Evolutionary conservation across 2,888 invertebrate genomes (phyloP).

Genomic region (Nematopogon swammerdamellus): DNA sequence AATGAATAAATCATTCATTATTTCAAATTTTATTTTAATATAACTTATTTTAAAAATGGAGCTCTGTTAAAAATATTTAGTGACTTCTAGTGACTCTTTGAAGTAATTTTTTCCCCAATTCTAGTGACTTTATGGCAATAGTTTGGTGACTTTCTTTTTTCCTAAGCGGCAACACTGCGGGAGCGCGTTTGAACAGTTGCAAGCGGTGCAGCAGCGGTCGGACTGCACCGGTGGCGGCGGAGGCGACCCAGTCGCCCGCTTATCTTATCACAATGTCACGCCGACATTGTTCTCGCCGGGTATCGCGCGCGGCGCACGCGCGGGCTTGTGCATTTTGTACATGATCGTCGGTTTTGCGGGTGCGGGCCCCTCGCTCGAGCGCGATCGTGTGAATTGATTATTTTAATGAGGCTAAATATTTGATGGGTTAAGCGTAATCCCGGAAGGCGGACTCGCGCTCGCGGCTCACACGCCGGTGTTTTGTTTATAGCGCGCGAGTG

Average conservation of each 20-base stretch:
- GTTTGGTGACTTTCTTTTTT: too few species aligned
- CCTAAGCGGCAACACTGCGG: too few species aligned
- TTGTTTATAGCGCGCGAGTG: too few species aligned
- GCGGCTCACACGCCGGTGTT: too few species aligned
- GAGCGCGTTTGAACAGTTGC: not conserved
- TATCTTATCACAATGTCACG: not conserved
- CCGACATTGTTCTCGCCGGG: not conserved
- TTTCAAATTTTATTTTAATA: too few species aligned
- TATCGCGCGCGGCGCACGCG: not conserved
- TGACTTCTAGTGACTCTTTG: too few species aligned
- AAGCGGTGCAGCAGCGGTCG: not conserved
- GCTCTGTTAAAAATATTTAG: too few species aligned
- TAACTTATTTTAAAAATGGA: too few species aligned
- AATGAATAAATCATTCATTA: too few species aligned
- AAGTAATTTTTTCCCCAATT: too few species aligned
- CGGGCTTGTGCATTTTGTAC: not conserved
- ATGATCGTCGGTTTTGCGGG: not conserved
- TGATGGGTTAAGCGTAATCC: not conserved
- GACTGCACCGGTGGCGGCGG: too few species aligned
- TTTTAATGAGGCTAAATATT: not conserved
- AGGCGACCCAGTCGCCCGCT: not conserved
- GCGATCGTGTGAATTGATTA: not conserved
- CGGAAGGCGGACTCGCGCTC: not conserved
- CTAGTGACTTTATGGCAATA: too few species aligned
- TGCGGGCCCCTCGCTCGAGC: not conserved